A percentile compares a stretch with the other conserved stretches of the same genome.
Evolutionary conservation across 2,888 invertebrate genomes (phyloP).

Genomic region (Rapana venosa): DNA sequence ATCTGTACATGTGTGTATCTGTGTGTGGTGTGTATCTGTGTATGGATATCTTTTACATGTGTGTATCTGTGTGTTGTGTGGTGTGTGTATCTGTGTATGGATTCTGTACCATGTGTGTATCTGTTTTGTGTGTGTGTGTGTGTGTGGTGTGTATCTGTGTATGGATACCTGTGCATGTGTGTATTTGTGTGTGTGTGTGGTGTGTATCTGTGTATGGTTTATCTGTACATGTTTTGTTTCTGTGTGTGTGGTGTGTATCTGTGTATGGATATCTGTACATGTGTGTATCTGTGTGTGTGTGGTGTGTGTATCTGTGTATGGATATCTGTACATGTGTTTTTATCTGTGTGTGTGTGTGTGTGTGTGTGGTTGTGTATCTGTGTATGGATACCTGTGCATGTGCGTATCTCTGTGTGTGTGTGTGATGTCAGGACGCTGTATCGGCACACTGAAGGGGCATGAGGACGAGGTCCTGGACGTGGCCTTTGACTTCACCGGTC

Average conservation of each 20-base stretch:
- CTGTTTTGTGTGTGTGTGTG: not conserved
- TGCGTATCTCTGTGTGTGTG: not conserved
- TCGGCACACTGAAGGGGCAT: slow-evolving; percentile 77
- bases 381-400: not conserved
- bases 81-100: too few species aligned
- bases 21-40: not conserved
- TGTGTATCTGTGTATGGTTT: too few species aligned
- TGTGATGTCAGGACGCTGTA: slow-evolving; percentile 65
- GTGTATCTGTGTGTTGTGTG: not conserved
- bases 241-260: not conserved
- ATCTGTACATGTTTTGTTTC: not conserved
- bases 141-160: not conserved
- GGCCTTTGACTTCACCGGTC: slow-evolving; percentile 87
- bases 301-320: not conserved
- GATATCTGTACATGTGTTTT: not conserved
- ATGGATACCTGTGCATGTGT: not conserved
- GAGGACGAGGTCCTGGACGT: slow-evolving; percentile 85
- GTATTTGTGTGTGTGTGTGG: not conserved
- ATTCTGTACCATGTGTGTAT: too few species aligned
- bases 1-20: not conserved
- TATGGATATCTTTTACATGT: not conserved
- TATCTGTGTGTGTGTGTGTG: not conserved
- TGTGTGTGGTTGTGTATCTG: not conserved
- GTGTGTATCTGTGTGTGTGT: not conserved
- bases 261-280: too few species aligned